Evolutionary conservation across 1,140 invertebrate species (phyloP).

Genomic region (Carposina sasakii): DNA sequence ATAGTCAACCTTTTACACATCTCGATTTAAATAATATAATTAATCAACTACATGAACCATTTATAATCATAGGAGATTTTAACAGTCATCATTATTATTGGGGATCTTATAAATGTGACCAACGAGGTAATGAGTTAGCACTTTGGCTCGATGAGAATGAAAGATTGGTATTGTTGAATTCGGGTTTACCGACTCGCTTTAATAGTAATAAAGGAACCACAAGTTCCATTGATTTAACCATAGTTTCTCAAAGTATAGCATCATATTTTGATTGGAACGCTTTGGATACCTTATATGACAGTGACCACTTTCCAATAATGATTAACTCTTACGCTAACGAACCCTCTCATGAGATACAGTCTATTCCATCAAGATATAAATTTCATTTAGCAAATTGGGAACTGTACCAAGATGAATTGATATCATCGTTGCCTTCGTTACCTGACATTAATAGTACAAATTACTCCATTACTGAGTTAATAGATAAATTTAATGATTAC

Average conservation of each 20-base stretch:
- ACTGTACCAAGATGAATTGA: conserved; percentile 23
- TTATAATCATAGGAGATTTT: conserved; percentile 37
- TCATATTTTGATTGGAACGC: conserved; percentile 30
- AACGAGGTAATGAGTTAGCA: conserved; percentile 30
- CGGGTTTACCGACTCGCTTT: conserved; percentile 30
- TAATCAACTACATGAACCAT: conserved; percentile 35
- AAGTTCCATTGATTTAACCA: conserved; percentile 33
- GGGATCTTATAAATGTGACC: conserved; percentile 35
- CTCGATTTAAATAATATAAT: conserved; percentile 29
- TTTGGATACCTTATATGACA: conserved; percentile 31
- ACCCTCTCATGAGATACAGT: too few relatives aligned
- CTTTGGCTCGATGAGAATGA: conserved; percentile 24
- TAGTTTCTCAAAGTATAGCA: conserved; percentile 25
- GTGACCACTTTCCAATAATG: conserved; percentile 40
- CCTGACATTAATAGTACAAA: background rate
- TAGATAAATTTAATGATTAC: conserved; percentile 24
- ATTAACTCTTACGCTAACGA: conserved; percentile 24
- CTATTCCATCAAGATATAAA: too few relatives aligned
- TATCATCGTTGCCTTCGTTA: conserved; percentile 10
- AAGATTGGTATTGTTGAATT: conserved; percentile 34
- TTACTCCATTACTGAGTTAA: conserved; percentile 19
- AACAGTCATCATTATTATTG: conserved; percentile 42
- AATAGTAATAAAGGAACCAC: conserved; percentile 24
- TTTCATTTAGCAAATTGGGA: conserved; percentile 33
- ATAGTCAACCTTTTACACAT: conserved; percentile 24